Conservation (phyloP, 2,888 invertebrate genomes). For the Oscheius myriophilus region DNA sequence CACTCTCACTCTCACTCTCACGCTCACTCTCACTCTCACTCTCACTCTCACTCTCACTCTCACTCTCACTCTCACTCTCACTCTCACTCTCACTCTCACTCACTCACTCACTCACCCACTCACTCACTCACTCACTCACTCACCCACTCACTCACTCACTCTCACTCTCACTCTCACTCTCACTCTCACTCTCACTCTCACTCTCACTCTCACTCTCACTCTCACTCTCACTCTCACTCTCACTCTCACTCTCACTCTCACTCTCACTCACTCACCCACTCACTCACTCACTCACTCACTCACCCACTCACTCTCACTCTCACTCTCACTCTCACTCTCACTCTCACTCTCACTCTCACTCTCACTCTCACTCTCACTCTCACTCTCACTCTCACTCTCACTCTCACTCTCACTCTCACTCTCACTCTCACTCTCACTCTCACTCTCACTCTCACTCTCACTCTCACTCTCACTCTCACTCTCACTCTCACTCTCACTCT, state of each 20-base stretch:
- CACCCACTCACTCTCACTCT: neutral
- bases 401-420: no score
- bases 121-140: neutral
- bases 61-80: neutral
- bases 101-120: neutral
- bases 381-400: neutral
- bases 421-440: neutral
- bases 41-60: no score
- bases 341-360: neutral
- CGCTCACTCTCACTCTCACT: neutral
- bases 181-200: no score
- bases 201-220: neutral
- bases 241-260: no score
- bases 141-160: neutral
- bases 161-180: neutral
- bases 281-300: neutral
- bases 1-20: neutral
- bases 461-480: neutral
- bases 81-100: neutral
- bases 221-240: neutral
- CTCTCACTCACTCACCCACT: conserved; percentile 10
- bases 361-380: neutral
- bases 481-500: no score
- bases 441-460: neutral
- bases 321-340: no score